Conservation (phyloP, 2,797 vertebrate species). For the Crocidura indochinensis region DNA sequence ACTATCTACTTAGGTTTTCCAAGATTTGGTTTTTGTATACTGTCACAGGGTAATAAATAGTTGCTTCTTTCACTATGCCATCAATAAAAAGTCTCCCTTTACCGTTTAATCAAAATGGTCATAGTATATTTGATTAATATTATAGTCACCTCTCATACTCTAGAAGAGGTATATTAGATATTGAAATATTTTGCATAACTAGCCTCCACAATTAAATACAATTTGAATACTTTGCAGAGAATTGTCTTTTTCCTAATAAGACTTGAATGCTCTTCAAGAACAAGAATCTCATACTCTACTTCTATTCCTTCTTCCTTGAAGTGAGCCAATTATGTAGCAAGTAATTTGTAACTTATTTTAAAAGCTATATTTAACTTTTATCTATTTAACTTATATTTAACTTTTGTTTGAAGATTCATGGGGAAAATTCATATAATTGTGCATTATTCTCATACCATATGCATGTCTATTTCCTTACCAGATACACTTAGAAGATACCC, state of each 20-base stretch:
- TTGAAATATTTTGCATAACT: not conserved
- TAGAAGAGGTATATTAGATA: not conserved
- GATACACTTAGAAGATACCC: no score
- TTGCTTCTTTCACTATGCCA: not conserved
- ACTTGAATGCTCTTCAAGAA: slow-evolving; percentile 60
- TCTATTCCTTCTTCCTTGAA: slow-evolving; percentile 57
- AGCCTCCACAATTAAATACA: slow-evolving; percentile 6
- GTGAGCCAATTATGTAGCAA: slow-evolving; percentile 54
- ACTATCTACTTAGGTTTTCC: not conserved
- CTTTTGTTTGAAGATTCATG: slow-evolving; percentile 27
- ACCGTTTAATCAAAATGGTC: not conserved
- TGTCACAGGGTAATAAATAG: not conserved
- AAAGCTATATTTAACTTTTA: slow-evolving; percentile 42
- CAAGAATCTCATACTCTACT: slow-evolving; percentile 67
- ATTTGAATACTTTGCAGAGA: slow-evolving; percentile 40
- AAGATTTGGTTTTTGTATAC: not conserved
- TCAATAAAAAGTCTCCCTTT: no score
- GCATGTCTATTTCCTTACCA: no score
- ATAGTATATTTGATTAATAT: not conserved
- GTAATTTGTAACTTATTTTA: slow-evolving; percentile 11
- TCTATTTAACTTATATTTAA: slow-evolving; percentile 16
- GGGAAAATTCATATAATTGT: slow-evolving; percentile 41
- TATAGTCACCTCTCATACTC: not conserved
- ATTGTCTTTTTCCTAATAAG: slow-evolving; percentile 44
- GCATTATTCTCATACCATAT: not conserved